Conservation (phyloP, 2,888 invertebrate genomes). For the Flexamia atlantica region DNA sequence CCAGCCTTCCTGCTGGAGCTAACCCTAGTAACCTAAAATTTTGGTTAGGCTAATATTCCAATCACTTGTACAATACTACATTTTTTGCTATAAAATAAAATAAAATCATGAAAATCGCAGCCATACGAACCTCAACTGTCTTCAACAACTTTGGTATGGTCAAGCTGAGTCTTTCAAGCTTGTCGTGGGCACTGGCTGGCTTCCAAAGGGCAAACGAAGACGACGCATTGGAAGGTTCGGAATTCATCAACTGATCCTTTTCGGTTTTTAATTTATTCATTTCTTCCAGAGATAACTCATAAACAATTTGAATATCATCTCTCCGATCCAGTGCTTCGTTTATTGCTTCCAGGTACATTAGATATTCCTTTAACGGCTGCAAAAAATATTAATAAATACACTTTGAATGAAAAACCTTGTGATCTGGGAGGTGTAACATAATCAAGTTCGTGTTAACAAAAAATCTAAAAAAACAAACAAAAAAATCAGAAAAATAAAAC, state of each 20-base stretch:
- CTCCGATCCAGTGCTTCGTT: conserved; percentile 81
- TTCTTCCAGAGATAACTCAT: conserved; percentile 81
- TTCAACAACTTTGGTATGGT: conserved; percentile 70
- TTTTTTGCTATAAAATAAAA: too few relatives aligned
- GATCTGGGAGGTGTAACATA: too few relatives aligned
- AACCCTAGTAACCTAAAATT: too few relatives aligned
- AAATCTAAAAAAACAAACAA: too few relatives aligned
- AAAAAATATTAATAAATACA: too few relatives aligned
- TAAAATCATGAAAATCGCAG: too few relatives aligned
- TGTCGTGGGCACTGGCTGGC: conserved; percentile 77
- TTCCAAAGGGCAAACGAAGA: conserved; percentile 78
- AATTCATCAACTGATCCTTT: conserved; percentile 75
- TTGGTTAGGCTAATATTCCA: too few relatives aligned
- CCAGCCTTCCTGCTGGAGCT: too few relatives aligned
- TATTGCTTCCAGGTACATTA: conserved; percentile 82
- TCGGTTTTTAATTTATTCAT: conserved; percentile 79
- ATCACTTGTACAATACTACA: too few relatives aligned
- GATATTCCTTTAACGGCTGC: conserved; percentile 79
- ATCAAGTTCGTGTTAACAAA: too few relatives aligned
- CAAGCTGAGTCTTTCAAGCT: conserved; percentile 75
- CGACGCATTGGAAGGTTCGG: conserved; percentile 69
- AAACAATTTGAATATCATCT: conserved; percentile 81
- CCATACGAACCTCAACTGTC: conserved; percentile 71
- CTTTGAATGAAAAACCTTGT: too few relatives aligned
- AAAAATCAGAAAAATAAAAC: too few relatives aligned